These are phyloP conservation scores for Masticophis lateralis DNA, from an alignment of 2,797 vertebrate genomes.

Conservation along the genomic window DNA sequence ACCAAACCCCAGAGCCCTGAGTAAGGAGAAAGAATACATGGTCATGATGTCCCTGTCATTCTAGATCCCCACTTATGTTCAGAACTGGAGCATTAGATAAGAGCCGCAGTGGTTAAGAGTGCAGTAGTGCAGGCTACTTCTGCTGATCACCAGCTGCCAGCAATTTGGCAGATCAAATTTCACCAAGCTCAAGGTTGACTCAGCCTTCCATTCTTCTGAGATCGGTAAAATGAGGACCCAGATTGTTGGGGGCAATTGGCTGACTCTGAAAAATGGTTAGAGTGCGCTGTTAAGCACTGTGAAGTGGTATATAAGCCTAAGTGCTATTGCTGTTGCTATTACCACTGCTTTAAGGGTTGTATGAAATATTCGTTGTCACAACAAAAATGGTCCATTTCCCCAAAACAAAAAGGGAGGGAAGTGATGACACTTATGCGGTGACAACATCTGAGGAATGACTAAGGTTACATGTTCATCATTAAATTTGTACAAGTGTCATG, in stretches of 20 bases:
- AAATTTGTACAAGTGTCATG: neutral
- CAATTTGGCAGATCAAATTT: too few species aligned
- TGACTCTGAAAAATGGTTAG: too few species aligned
- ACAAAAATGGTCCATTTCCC: neutral
- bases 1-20: conserved; percentile 28
- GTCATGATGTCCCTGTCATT: neutral
- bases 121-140: too few species aligned
- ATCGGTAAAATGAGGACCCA: too few species aligned
- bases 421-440: neutral
- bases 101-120: too few species aligned
- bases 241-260: too few species aligned
- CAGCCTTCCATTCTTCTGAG: too few species aligned
- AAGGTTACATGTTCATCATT: neutral
- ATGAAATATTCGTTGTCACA: neutral
- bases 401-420: neutral
- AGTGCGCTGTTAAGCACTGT: too few species aligned
- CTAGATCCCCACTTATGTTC: neutral
- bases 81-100: neutral
- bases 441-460: neutral
- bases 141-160: too few species aligned
- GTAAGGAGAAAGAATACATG: neutral
- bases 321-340: neutral
- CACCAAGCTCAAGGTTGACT: too few species aligned
- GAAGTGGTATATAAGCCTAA: too few species aligned
- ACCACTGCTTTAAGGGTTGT: neutral